A percentile compares a stretch with the other conserved stretches of the same genome.
These are phyloP conservation scores for Coccyzus lansbergi DNA, from an alignment of 2,797 vertebrate genomes.

Conservation along the genomic window DNA sequence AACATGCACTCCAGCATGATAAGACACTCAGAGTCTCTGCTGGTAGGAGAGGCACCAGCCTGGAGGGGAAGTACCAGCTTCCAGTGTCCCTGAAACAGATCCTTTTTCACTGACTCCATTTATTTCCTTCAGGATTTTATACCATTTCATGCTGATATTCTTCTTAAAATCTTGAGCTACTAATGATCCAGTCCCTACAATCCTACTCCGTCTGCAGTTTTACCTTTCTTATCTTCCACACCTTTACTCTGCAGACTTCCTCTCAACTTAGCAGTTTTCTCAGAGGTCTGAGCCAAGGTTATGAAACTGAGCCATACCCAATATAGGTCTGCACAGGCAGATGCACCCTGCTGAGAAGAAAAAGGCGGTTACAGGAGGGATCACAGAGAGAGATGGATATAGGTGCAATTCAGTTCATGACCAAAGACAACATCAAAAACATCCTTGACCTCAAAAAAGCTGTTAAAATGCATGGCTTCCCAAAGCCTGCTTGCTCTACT, in stretches of 20 bases:
- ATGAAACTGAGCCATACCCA: background rate
- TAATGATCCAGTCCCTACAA: background rate
- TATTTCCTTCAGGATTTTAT: background rate
- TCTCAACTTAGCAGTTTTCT: background rate
- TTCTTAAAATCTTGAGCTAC: conserved; percentile 4
- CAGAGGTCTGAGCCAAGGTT: background rate
- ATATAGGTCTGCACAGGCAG: background rate
- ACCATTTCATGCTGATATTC: background rate
- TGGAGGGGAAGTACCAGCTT: background rate
- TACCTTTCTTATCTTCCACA: background rate
- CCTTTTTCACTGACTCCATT: background rate
- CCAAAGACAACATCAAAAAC: background rate
- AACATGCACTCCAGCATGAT: background rate
- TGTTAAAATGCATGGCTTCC: background rate
- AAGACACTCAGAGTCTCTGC: background rate
- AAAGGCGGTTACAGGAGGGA: background rate
- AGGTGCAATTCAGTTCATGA: background rate
- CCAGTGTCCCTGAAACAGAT: background rate
- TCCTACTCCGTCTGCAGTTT: background rate
- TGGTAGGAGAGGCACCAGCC: background rate
- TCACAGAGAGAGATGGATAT: background rate
- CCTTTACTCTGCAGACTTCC: background rate
- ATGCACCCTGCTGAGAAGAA: background rate
- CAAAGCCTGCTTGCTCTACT: background rate
- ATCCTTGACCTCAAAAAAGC: background rate